A percentile compares a stretch with the other conserved stretches of the same genome.
Evolutionary conservation across 2,797 vertebrate species (phyloP).

Genomic region (Siniperca obscura): DNA sequence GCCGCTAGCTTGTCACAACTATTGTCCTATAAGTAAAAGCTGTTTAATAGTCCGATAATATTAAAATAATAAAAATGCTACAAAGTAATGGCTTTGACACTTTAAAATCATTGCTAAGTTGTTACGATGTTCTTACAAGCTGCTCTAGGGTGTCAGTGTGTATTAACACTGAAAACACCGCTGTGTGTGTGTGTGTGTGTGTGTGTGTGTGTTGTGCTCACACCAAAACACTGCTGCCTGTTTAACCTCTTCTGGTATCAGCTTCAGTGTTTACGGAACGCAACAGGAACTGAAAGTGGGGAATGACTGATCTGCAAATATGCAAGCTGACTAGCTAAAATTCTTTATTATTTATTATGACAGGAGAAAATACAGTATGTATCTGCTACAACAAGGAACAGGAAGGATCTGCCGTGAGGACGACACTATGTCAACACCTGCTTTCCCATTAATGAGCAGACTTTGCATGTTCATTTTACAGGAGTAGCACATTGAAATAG

Average conservation of each 20-base stretch:
- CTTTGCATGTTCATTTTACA: constrained; percentile 10
- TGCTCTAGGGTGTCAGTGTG: not conserved
- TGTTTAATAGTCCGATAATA: not conserved
- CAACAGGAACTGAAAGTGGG: not conserved
- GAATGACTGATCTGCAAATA: not conserved
- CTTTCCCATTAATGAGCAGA: not conserved
- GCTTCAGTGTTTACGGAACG: constrained; percentile 42
- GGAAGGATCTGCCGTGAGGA: not conserved
- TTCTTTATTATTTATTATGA: not conserved
- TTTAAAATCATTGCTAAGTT: constrained; percentile 1
- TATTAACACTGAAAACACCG: not conserved
- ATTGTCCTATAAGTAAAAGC: not conserved
- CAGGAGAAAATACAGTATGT: not conserved
- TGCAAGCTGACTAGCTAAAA: not conserved
- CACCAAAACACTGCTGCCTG: not conserved
- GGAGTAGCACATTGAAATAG: not conserved
- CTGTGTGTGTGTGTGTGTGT: not conserved
- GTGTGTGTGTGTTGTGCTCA: not conserved
- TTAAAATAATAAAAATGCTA: too few relatives aligned
- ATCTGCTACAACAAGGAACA: constrained; percentile 12
- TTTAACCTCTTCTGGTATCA: constrained; percentile 22
- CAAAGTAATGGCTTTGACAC: not conserved
- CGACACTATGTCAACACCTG: not conserved
- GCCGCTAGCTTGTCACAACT: not conserved
- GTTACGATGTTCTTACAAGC: not conserved